Evolutionary conservation across 2,113 vertebrate genomes (phyloP).

Genomic region (Myrmecobius fasciatus): DNA sequence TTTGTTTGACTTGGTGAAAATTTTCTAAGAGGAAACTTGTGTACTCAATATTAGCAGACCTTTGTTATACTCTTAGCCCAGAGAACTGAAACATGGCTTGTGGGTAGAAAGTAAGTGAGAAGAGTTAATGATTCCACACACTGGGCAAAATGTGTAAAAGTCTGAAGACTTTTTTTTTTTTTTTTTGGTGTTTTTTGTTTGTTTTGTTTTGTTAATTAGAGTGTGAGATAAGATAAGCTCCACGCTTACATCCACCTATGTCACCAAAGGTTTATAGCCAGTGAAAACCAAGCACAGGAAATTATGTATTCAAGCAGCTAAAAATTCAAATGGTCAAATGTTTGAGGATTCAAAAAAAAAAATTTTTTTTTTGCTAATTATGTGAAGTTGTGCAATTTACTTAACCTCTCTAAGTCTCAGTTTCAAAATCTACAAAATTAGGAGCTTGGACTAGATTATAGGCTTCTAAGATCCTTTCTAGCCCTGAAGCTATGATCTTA

Average conservation of each 20-base stretch:
- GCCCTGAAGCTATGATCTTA: not conserved
- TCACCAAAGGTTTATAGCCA: not conserved
- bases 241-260: not conserved
- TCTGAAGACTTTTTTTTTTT: not conserved
- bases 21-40: not conserved
- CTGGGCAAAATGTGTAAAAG: not conserved
- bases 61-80: not conserved
- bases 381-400: not conserved
- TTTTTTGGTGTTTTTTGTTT: not conserved
- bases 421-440: not conserved
- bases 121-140: not conserved
- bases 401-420: not conserved
- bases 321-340: not conserved
- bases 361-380: not conserved
- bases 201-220: not conserved
- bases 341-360: not conserved
- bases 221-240: not conserved
- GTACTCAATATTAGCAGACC: not conserved
- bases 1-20: not conserved
- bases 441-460: not conserved
- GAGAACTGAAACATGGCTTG: not conserved
- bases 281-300: no score
- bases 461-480: not conserved
- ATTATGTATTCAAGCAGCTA: not conserved
- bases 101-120: not conserved